A percentile compares a stretch with the other conserved stretches of the same genome.
These are phyloP conservation scores for Pogonomyrmex californicus DNA, from an alignment of 1,140 invertebrate genomes.

Conservation along the genomic window DNA sequence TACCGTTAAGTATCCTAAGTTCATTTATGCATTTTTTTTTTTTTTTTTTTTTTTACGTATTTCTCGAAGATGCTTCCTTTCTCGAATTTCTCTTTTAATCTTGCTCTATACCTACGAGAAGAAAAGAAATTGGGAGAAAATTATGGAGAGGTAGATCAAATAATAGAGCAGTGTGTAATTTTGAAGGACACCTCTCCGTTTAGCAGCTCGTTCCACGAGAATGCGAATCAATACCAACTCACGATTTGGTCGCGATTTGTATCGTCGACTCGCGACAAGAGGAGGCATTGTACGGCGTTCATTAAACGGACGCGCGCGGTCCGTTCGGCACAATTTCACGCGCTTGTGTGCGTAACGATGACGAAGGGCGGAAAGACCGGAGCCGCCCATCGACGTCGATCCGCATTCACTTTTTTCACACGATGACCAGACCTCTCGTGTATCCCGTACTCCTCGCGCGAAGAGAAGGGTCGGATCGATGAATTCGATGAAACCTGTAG, in stretches of 20 bases:
- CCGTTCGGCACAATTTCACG: slow-evolving; percentile 19
- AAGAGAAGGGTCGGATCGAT: background rate
- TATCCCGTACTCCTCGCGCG: slow-evolving; percentile 15
- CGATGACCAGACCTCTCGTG: slow-evolving; percentile 8
- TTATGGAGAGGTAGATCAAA: background rate
- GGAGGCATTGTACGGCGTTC: slow-evolving; percentile 29
- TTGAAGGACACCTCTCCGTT: background rate
- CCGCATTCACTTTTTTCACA: background rate
- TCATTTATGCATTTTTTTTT: background rate
- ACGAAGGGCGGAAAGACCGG: background rate
- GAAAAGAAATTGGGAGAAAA: background rate
- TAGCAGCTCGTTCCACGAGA: background rate
- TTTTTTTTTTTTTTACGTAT: background rate
- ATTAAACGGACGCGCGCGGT: slow-evolving; percentile 15
- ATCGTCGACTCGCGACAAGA: slow-evolving; percentile 15
- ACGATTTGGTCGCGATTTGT: background rate
- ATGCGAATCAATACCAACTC: background rate
- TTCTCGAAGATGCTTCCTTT: background rate
- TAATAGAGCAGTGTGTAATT: background rate
- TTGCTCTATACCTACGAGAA: background rate
- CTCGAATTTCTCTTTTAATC: background rate
- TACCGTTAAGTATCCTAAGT: background rate
- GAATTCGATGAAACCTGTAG: slow-evolving; percentile 14
- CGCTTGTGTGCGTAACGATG: slow-evolving; percentile 7
- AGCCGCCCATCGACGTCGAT: background rate